Conservation (phyloP, 37 sponge, comb jelly and placozoan genomes). For the Aphrocallistes beatrix region DNA sequence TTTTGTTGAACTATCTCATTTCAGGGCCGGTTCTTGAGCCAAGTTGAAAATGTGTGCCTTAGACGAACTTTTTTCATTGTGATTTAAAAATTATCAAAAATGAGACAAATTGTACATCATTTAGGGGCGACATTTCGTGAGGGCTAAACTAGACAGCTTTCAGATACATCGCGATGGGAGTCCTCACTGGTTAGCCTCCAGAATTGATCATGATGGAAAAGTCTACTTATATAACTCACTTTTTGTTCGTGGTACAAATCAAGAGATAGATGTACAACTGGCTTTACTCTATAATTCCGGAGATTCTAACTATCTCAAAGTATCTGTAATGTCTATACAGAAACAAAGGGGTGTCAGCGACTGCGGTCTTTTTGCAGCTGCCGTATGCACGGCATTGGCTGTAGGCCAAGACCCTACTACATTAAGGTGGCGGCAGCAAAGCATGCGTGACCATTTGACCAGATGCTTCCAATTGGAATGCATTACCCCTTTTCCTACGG, state of each 20-base stretch:
- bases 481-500: background rate
- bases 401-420: background rate
- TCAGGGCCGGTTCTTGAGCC: too few relatives aligned
- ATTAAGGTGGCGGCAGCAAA: background rate
- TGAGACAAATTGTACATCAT: too few relatives aligned
- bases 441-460: background rate
- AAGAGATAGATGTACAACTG: background rate
- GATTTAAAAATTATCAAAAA: too few relatives aligned
- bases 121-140: background rate
- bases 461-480: background rate
- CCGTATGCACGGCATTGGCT: background rate
- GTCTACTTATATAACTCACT: background rate
- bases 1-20: too few relatives aligned
- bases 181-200: background rate
- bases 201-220: background rate
- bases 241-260: background rate
- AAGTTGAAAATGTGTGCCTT: too few relatives aligned
- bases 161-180: background rate
- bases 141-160: background rate
- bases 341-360: conserved; percentile 19
- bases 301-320: background rate
- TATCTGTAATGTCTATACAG: background rate
- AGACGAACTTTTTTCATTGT: too few relatives aligned
- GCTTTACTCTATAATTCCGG: background rate
- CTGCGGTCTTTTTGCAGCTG: conserved; percentile 22